A percentile compares a stretch with the other conserved stretches of the same genome.
These are phyloP conservation scores for Charina bottae DNA, from an alignment of 2,113 vertebrate genomes.

Conservation along the genomic window DNA sequence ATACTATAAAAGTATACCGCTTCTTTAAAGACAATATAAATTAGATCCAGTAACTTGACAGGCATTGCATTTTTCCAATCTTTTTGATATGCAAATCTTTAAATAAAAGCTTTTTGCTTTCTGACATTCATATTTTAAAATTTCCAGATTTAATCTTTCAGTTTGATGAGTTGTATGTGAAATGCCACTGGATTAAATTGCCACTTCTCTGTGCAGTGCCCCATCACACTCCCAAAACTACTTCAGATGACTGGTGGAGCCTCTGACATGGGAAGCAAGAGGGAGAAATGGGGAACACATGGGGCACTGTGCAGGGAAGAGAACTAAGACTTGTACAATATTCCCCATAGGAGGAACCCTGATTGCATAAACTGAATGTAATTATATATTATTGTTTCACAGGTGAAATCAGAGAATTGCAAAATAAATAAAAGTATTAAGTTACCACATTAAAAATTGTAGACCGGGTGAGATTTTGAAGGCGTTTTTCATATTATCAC, in stretches of 20 bases:
- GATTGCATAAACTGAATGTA: background rate
- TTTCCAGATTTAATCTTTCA: background rate
- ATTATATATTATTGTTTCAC: background rate
- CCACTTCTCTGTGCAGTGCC: background rate
- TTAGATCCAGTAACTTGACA: background rate
- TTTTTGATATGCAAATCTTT: background rate
- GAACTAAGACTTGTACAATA: background rate
- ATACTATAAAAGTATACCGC: background rate
- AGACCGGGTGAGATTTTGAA: slow-evolving; percentile 8
- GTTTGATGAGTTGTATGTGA: background rate
- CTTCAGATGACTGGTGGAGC: background rate
- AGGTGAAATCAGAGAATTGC: background rate
- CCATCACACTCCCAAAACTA: background rate
- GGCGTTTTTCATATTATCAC: background rate
- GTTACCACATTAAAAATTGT: slow-evolving; percentile 3
- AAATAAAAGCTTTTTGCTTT: slow-evolving; percentile 5
- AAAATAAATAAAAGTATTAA: slow-evolving; percentile 23
- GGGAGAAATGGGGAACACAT: background rate
- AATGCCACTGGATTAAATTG: background rate
- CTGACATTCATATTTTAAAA: background rate
- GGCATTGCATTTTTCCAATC: background rate
- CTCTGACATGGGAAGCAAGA: background rate
- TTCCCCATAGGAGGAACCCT: background rate
- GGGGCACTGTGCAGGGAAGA: background rate
- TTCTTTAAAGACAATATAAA: slow-evolving; percentile 15